A percentile compares a stretch with the other conserved stretches of the same genome.
phyloP scores from a whole-genome alignment of 2,113 vertebrate species.

The Vidua chalybeata region DNA sequence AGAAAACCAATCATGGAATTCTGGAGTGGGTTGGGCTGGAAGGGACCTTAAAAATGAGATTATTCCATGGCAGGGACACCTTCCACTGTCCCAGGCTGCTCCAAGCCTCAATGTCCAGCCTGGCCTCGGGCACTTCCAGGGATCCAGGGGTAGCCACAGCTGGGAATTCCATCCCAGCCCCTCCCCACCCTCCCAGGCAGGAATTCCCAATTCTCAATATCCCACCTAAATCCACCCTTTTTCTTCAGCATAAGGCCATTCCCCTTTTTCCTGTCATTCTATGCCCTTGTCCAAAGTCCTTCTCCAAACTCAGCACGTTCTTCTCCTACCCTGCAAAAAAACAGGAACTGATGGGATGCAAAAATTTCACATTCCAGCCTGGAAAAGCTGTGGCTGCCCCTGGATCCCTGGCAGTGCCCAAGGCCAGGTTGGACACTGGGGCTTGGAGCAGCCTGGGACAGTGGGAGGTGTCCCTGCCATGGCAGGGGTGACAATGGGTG shows the following conservation, averaged over 20 bases:
- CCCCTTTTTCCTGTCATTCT: not conserved
- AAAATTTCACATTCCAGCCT: not conserved
- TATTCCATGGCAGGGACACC: not conserved
- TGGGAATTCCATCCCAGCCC: fast-evolving
- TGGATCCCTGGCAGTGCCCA: not conserved
- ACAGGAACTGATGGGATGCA: not conserved
- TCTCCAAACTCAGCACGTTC: not conserved
- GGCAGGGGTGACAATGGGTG: fast-evolving
- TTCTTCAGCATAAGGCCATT: too few relatives aligned
- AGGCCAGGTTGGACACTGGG: not conserved
- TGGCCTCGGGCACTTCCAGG: not conserved
- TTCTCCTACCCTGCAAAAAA: not conserved
- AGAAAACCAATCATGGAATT: not conserved
- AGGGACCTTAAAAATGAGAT: not conserved
- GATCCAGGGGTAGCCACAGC: not conserved
- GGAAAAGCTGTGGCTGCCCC: not conserved
- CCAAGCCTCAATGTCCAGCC: not conserved
- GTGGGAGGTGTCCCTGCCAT: not conserved
- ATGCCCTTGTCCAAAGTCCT: not conserved
- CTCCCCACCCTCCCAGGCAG: not conserved
- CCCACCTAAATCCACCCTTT: not conserved
- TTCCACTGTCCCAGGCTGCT: not conserved
- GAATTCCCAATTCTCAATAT: not conserved
- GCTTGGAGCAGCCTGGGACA: not conserved
- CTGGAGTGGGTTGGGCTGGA: not conserved